Evolutionary conservation across 2,797 vertebrate genomes (phyloP).

Genomic region (Clarias fuscus): DNA sequence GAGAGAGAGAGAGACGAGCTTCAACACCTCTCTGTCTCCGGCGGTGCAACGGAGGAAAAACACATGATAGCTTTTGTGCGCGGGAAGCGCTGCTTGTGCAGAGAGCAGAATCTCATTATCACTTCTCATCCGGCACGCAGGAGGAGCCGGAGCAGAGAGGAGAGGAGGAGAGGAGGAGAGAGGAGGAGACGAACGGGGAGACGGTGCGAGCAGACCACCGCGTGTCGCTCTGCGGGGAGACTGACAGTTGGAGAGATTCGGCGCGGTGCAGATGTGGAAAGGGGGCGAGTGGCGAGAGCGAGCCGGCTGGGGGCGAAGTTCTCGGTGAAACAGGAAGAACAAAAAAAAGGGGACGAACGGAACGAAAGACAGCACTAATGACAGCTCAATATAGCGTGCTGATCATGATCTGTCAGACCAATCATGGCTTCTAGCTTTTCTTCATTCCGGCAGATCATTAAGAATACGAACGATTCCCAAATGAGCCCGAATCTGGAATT

Average conservation of each 20-base stretch:
- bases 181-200: conserved; percentile 16
- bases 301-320: conserved; percentile 42
- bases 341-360: conserved; percentile 23
- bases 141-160: conserved; percentile 39
- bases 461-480: background rate
- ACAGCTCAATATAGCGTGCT: no score
- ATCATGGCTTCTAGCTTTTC: no score
- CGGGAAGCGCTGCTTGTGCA: conserved; percentile 53
- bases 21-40: conserved; percentile 57
- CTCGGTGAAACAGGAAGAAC: conserved; percentile 12
- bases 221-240: conserved; percentile 59
- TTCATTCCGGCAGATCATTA: no score
- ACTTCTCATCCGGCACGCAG: conserved; percentile 57
- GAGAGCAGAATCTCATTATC: conserved; percentile 61
- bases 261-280: conserved; percentile 52
- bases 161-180: no score
- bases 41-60: conserved; percentile 49
- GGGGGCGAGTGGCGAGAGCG: conserved; percentile 47
- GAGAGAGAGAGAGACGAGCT: conserved; percentile 39
- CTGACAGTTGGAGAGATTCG: conserved; percentile 55
- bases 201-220: conserved; percentile 56
- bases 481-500: background rate
- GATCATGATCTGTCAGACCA: background rate
- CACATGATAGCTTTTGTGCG: conserved; percentile 58
- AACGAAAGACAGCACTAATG: background rate